Evolutionary conservation across 2,113 vertebrate genomes (phyloP).

Genomic region (Chamaetylas fuelleborni): DNA sequence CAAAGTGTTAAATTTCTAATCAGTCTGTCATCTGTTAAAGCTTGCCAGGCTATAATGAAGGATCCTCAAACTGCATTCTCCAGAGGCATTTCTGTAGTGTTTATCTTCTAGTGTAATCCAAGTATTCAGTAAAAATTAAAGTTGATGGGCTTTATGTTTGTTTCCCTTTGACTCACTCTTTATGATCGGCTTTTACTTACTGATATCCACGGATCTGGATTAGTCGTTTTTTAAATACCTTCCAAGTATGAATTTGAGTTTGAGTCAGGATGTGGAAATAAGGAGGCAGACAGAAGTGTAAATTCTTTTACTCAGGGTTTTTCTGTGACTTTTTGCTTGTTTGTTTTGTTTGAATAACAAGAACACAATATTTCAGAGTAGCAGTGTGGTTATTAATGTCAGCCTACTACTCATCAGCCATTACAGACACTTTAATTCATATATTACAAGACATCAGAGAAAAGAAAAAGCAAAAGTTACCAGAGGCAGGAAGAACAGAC

Average conservation of each 20-base stretch:
- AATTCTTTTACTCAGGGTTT: neutral
- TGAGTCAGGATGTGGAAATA: neutral
- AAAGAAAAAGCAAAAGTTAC: neutral
- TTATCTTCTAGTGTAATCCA: neutral
- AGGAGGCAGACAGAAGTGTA: neutral
- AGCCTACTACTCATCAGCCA: neutral
- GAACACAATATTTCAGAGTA: neutral
- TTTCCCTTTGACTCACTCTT: neutral
- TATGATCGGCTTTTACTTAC: neutral
- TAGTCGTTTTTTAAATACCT: neutral
- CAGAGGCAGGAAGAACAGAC: neutral
- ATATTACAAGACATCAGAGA: neutral
- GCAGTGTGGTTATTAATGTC: neutral
- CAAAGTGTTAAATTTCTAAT: neutral
- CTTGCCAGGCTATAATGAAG: neutral
- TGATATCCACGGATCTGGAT: neutral
- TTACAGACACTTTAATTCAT: neutral
- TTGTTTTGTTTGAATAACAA: neutral
- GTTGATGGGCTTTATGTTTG: neutral
- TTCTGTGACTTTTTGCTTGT: neutral
- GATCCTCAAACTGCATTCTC: neutral
- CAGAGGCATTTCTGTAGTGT: neutral
- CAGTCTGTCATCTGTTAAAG: neutral
- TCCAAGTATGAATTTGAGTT: neutral
- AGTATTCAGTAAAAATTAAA: neutral